These are phyloP conservation scores for Acholoe squamosa DNA, from an alignment of 2,888 invertebrate species.

Conservation along the genomic window DNA sequence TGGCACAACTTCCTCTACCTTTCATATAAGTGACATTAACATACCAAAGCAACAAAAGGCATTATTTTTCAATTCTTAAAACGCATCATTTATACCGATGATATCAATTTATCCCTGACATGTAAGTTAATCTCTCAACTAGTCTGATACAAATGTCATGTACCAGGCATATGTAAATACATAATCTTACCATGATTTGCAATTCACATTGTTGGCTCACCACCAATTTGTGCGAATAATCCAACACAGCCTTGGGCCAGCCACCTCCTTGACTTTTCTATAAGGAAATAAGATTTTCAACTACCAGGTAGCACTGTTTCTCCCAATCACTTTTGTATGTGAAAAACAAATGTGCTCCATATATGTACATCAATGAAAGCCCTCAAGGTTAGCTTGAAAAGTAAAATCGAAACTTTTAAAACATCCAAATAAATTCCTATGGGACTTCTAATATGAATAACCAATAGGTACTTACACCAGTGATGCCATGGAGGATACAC, in stretches of 20 bases:
- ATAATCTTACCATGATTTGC: slow-evolving; percentile 46
- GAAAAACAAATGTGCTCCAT: background rate
- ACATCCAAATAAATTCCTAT: background rate
- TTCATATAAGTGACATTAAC: background rate
- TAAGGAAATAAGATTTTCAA: background rate
- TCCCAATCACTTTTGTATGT: background rate
- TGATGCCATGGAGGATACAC: slow-evolving; percentile 85
- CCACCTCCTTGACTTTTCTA: background rate
- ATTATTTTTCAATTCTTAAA: background rate
- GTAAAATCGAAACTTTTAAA: background rate
- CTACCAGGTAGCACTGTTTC: background rate
- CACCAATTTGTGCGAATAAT: slow-evolving; percentile 48
- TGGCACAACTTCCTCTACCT: background rate
- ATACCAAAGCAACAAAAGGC: background rate
- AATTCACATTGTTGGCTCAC: slow-evolving; percentile 50
- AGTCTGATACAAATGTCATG: background rate
- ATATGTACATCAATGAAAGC: background rate
- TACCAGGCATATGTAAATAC: background rate
- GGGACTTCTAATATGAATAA: background rate
- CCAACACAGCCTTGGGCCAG: slow-evolving; percentile 32
- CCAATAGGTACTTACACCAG: background rate
- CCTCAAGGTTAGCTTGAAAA: background rate
- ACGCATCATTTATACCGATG: background rate
- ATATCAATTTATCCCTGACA: background rate
- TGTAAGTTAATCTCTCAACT: background rate